Evolutionary conservation across 2,888 invertebrate species (phyloP).

Genomic region (Mamestra brassicae): DNA sequence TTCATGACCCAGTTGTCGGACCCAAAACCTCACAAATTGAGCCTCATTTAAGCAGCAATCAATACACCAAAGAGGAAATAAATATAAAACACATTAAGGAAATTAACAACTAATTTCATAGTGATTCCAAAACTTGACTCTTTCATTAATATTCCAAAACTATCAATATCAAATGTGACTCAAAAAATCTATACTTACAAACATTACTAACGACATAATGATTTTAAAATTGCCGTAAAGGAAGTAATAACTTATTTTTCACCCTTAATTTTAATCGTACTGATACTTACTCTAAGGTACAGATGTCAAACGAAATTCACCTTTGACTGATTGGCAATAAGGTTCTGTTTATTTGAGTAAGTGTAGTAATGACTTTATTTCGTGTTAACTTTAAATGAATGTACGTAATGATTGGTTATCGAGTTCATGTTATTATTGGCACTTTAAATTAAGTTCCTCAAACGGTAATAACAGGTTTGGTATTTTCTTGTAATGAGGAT

Average conservation of each 20-base stretch:
- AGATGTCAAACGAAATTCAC: conserved; percentile 20
- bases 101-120: background rate
- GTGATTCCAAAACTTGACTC: conserved; percentile 9
- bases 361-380: conserved; percentile 76
- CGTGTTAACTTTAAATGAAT: conserved; percentile 71
- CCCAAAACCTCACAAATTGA: background rate
- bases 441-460: conserved; percentile 57
- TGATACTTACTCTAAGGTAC: conserved; percentile 18
- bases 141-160: conserved; percentile 11
- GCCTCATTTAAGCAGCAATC: background rate
- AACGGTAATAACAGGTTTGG: conserved; percentile 43
- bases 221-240: conserved; percentile 71
- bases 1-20: background rate
- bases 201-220: conserved; percentile 65
- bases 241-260: conserved; percentile 65
- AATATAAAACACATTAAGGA: background rate
- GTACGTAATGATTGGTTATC: conserved; percentile 59
- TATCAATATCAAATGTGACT: conserved; percentile 9
- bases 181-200: conserved; percentile 33
- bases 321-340: accelerated
- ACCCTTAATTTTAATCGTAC: conserved; percentile 69
- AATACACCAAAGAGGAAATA: background rate
- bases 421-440: conserved; percentile 44
- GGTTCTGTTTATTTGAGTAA: background rate
- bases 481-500: background rate